Evolutionary conservation across 2,113 vertebrate species (phyloP).

Genomic region (Pelmatolapia mariae): DNA sequence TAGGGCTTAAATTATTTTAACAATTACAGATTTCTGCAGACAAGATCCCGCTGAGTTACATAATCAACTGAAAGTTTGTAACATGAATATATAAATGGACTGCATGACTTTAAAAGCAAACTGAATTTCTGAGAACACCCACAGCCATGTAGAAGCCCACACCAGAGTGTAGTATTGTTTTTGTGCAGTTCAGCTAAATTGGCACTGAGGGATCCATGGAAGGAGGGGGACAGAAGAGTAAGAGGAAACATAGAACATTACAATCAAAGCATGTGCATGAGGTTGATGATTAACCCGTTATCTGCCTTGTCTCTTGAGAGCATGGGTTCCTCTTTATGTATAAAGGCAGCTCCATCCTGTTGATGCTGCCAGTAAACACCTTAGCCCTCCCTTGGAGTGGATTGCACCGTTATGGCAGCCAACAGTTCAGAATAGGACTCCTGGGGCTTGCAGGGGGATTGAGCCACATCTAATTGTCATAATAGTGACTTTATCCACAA

Average conservation of each 20-base stretch:
- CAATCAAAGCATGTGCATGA: slow-evolving; percentile 82
- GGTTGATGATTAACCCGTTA: slow-evolving; percentile 82
- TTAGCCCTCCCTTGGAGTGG: slow-evolving; percentile 59
- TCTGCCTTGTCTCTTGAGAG: slow-evolving; percentile 69
- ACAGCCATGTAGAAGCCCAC: slow-evolving; percentile 85
- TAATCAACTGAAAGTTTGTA: neutral
- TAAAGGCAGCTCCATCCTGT: slow-evolving; percentile 77
- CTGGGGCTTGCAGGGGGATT: slow-evolving; percentile 59
- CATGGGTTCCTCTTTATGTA: slow-evolving; percentile 73
- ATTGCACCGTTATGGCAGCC: slow-evolving; percentile 46
- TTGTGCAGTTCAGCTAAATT: slow-evolving; percentile 91
- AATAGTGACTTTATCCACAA: slow-evolving; percentile 72
- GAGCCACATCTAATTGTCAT: slow-evolving; percentile 71
- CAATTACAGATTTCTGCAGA: neutral
- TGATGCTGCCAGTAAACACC: slow-evolving; percentile 79
- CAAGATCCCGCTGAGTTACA: neutral
- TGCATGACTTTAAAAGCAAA: neutral
- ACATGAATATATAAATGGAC: neutral
- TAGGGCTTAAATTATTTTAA: neutral
- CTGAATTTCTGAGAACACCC: slow-evolving; percentile 83
- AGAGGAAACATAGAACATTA: slow-evolving; percentile 89
- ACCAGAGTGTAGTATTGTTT: slow-evolving; percentile 90
- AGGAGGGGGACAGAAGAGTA: slow-evolving; percentile 43
- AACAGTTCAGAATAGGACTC: slow-evolving; percentile 73
- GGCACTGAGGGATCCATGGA: slow-evolving; percentile 81